phyloP scores from a whole-genome alignment of 1,140 invertebrate species.

The Cydia pomonella region DNA sequence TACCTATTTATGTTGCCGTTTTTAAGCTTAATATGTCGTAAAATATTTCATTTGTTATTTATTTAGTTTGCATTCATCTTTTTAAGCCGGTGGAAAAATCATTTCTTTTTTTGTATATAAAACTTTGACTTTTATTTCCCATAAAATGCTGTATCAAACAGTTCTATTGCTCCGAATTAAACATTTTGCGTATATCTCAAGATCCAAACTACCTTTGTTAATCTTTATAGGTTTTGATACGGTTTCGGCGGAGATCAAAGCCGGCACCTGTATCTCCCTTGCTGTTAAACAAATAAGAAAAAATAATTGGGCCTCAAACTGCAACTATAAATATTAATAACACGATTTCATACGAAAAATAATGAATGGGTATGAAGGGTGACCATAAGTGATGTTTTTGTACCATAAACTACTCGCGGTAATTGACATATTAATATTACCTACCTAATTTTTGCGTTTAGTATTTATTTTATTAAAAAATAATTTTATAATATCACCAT shows the following conservation, averaged over 20 bases:
- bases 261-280: slow-evolving; percentile 65
- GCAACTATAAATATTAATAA: slow-evolving; percentile 74
- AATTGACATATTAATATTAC: no score
- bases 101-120: not conserved
- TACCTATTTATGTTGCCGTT: no score
- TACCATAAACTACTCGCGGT: not conserved
- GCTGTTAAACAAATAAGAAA: slow-evolving; percentile 72
- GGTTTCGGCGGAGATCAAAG: slow-evolving; percentile 59
- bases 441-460: no score
- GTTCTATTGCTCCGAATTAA: slow-evolving; percentile 17
- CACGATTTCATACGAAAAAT: slow-evolving; percentile 54
- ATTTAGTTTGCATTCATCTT: not conserved
- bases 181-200: slow-evolving; percentile 9
- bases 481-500: no score
- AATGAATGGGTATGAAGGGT: slow-evolving; percentile 53
- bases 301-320: slow-evolving; percentile 57
- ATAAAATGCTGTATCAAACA: not conserved
- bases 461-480: no score
- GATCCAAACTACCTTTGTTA: slow-evolving; percentile 39
- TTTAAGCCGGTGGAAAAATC: not conserved
- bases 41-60: not conserved
- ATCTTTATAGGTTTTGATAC: slow-evolving; percentile 47
- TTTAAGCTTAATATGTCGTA: not conserved
- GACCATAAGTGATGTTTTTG: slow-evolving; percentile 44
- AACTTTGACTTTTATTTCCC: slow-evolving; percentile 7